phyloP scores from a whole-genome alignment of 2,113 vertebrate species.

The Cisticola juncidis region DNA sequence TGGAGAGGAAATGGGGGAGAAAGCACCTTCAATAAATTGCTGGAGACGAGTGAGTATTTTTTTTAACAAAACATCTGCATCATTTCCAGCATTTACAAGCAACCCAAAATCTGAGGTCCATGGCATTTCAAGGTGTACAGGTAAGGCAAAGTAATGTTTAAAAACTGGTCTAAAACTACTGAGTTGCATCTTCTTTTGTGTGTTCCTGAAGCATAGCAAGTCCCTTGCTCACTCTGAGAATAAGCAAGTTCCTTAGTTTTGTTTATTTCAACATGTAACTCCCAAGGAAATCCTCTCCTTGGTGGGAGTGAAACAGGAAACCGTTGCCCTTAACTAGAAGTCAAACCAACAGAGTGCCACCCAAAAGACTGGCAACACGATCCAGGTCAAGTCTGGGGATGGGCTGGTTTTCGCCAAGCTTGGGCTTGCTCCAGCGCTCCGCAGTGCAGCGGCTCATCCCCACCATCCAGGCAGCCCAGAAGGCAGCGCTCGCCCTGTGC shows the following conservation, averaged over 20 bases:
- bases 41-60: not conserved
- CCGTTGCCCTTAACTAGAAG: not conserved
- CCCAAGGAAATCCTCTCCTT: not conserved
- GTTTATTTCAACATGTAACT: not conserved
- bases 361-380: not conserved
- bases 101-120: not conserved
- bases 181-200: not conserved
- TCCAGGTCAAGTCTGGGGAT: not conserved
- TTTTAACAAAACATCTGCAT: not conserved
- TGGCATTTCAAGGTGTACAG: not conserved
- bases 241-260: not conserved
- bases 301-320: not conserved
- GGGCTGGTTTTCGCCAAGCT: not conserved
- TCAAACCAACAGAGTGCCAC: not conserved
- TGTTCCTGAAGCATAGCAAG: not conserved
- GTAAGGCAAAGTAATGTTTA: not conserved
- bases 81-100: not conserved
- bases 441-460: not conserved
- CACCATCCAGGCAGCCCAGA: not conserved
- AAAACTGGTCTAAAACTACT: not conserved
- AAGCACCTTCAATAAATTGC: not conserved
- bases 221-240: not conserved
- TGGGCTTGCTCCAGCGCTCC: not conserved
- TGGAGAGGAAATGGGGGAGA: rapidly evolving
- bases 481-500: not conserved